Evolutionary conservation across 2,888 invertebrate genomes (phyloP), one percentile per base, ranked within the genome.

Genomic region (Catocala nupta): DNA sequence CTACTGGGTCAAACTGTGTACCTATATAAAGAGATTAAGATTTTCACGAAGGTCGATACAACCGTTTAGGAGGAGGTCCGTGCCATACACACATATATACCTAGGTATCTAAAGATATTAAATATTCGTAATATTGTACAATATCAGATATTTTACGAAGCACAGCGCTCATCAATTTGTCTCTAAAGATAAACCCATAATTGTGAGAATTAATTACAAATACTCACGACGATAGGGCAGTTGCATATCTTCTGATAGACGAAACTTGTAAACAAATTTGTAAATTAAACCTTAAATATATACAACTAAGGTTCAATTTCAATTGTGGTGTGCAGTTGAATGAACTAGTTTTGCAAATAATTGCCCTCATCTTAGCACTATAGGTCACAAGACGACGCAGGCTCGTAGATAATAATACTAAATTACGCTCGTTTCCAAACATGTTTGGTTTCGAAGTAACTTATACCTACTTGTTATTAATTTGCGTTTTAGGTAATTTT

Each of bases 331-430:
- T 53, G 36, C 48, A 63, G 56, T 62, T 71, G 63, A 70, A 64
- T 72, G 70, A n/a, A 63, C 73, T 73, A 73, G 64, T 67, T 73
- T 64, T 53, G 59, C 47, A 67, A 59, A 63, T 73, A 70, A 70
- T 58, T 67, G 68, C 39, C 39, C 16, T 25, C 67, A 67, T 67
- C 63, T 25, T 53, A 67, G 53, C 70, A 63, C 61, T 64, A 60
- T 53, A 59, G 72, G 72, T 73, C 72, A 70, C 9, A 61, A 64
- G 73, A 73, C 62, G 73, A 73, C 62, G 68, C 47, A 55, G 25
- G 25, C 42, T 43, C n/a, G 11, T 48, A 59, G 61, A 72, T 72
- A 59, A 71, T 71, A 51, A 63, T 48, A 58, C 50, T 58, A 65
- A 72, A 72, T 72, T 72, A 50, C 48, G 13, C 47, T 58, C 53